These are phyloP conservation scores for Papilio polyxenes DNA, from an alignment of 1,140 invertebrate species.

Conservation along the genomic window DNA sequence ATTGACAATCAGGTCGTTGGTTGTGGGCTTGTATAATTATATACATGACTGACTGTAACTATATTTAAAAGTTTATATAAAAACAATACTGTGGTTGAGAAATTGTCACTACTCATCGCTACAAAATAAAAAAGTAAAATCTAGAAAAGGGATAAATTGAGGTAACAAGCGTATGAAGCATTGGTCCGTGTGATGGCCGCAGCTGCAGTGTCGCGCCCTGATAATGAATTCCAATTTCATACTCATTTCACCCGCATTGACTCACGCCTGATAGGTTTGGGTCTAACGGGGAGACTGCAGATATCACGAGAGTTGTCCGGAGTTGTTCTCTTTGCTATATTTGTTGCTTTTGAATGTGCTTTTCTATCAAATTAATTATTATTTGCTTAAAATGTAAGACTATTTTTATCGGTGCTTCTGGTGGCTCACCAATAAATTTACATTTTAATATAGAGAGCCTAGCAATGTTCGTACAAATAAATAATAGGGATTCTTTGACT, in stretches of 20 bases:
- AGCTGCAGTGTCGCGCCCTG: slow-evolving; percentile 67
- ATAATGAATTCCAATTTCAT: slow-evolving; percentile 80
- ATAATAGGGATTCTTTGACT: too few relatives aligned
- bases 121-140: not conserved
- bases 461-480: too few relatives aligned
- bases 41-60: too few relatives aligned
- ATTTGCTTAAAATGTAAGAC: too few relatives aligned
- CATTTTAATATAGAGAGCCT: too few relatives aligned
- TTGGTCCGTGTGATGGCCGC: slow-evolving; percentile 54
- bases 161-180: slow-evolving; percentile 37
- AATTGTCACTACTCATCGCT: too few relatives aligned
- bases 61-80: too few relatives aligned
- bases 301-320: not conserved
- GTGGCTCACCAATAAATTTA: too few relatives aligned
- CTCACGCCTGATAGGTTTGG: slow-evolving; percentile 17
- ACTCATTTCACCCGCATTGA: slow-evolving; percentile 56
- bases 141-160: slow-evolving; percentile 27
- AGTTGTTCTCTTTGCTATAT: not conserved
- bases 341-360: not conserved
- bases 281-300: not conserved
- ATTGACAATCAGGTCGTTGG: too few relatives aligned
- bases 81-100: too few relatives aligned
- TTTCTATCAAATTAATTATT: not conserved
- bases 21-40: too few relatives aligned
- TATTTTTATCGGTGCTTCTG: too few relatives aligned